Evolutionary conservation across 2,888 invertebrate genomes (phyloP), one percentile per base, ranked within the genome.

Genomic region (Isoperla grammatica): DNA sequence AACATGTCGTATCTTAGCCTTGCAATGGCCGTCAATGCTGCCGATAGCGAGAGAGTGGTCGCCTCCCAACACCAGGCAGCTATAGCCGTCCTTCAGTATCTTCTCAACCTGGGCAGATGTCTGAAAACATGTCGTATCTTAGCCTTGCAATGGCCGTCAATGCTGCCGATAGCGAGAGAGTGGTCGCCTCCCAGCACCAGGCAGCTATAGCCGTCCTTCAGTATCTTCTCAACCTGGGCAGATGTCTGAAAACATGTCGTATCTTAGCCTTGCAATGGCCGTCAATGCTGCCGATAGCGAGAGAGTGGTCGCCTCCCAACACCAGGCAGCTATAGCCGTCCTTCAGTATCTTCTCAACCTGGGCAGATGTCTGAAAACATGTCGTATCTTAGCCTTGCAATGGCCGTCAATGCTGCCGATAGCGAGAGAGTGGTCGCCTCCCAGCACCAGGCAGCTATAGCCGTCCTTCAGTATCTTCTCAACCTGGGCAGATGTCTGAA

Each of bases 141-240:
- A 9, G 73, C 74, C 71, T 68, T 66, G 40, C 72, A 68, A 54
- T 91, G 90, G 0, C 90, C 92, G 68, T 88, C 87, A 8, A 92
- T 84, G 2, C 90, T 86, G 9, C 91, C 92, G 61, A 91, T 83
- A 67, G 88, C 90, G 67, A 95, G 83, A 61, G 91, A 88, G 76
- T 96, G 95, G 72, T 96, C 95, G 2, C 95, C 95, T 1, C 95
- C 95, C 43, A 96, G 76, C 1, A 88, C 87, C 56, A 95, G 75
- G 62, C 82, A 86, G 53, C 85, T 76, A 64, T 87, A 77, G 42
- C 79, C 81, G 59, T 87, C 85, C 22, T 72, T 75, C 20, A 90
- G 74, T 49, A 90, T 78, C 63, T 80, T 70, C 39, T 82, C 75
- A 12, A 89, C 85, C 62, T 78, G 77, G 56, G 79, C 70, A 0